Percentiles rank a stretch among this genome's conserved stretches.
phyloP scores from a whole-genome alignment of 2,113 vertebrate genomes.

The Elgaria multicarinata region DNA sequence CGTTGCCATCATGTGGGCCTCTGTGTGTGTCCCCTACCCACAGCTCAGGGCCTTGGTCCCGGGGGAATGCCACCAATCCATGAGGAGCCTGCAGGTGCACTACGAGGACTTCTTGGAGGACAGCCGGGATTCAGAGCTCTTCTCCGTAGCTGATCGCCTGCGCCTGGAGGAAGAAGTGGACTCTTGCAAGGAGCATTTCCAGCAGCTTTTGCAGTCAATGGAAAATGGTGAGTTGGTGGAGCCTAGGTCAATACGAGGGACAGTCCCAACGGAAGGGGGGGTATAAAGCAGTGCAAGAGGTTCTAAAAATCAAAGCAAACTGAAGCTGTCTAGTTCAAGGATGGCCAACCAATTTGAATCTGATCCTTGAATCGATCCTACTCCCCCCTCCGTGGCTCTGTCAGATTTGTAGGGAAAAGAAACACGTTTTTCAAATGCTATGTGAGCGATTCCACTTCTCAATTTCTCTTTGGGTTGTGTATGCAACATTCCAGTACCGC shows the following conservation, averaged over 20 bases:
- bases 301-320: not conserved
- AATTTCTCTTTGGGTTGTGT: not conserved
- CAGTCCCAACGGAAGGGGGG: not conserved
- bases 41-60: conserved; percentile 85
- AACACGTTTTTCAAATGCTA: not conserved
- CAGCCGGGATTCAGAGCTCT: conserved; percentile 89
- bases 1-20: fast-evolving
- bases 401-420: not conserved
- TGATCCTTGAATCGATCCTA: not conserved
- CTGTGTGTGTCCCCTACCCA: not conserved
- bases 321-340: not conserved
- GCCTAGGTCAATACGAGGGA: not conserved
- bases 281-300: not conserved
- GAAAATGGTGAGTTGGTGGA: conserved; percentile 85
- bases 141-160: conserved; percentile 84
- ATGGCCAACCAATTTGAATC: not conserved
- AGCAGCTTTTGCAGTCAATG: conserved; percentile 87
- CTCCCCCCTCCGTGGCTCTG: too few relatives aligned
- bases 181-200: conserved; percentile 85
- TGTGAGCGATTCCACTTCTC: not conserved
- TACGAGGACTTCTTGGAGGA: conserved; percentile 91
- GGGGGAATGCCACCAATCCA: conserved; percentile 85
- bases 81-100: conserved; percentile 88
- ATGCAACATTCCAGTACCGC: not conserved
- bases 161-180: conserved; percentile 89